Evolutionary conservation across 1,140 invertebrate genomes (phyloP).

Genomic region (Solenopsis invicta): DNA sequence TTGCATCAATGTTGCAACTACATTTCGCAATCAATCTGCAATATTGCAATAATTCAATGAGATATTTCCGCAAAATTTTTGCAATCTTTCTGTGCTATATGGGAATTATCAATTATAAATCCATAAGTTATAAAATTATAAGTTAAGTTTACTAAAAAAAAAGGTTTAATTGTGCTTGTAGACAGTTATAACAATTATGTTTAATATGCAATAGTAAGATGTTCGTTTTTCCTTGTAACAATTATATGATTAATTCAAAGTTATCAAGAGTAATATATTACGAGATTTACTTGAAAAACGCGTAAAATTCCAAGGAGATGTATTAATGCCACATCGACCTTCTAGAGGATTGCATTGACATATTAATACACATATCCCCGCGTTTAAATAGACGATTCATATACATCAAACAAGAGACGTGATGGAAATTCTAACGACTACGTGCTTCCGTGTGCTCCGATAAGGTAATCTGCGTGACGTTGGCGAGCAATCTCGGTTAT

Average conservation of each 20-base stretch:
- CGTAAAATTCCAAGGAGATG: neutral
- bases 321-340: slow-evolving; percentile 2
- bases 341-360: neutral
- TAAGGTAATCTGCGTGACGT: slow-evolving; percentile 43
- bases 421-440: slow-evolving; percentile 50
- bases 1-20: too few relatives aligned
- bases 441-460: slow-evolving; percentile 14
- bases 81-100: too few relatives aligned
- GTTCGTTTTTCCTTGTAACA: neutral
- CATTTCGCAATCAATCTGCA: too few relatives aligned
- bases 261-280: neutral
- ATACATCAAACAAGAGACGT: slow-evolving; percentile 44
- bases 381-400: slow-evolving; percentile 38
- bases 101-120: neutral
- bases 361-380: slow-evolving; percentile 15
- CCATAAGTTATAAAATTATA: neutral
- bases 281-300: neutral
- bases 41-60: too few relatives aligned
- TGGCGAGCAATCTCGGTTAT: slow-evolving; percentile 11
- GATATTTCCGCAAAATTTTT: too few relatives aligned
- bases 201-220: neutral
- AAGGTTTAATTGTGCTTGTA: neutral
- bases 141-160: neutral
- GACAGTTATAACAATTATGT: neutral
- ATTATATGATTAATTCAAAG: neutral